Evolutionary conservation across 2,888 invertebrate genomes (phyloP).

Genomic region (Poecilobothrus nobilitatus): DNA sequence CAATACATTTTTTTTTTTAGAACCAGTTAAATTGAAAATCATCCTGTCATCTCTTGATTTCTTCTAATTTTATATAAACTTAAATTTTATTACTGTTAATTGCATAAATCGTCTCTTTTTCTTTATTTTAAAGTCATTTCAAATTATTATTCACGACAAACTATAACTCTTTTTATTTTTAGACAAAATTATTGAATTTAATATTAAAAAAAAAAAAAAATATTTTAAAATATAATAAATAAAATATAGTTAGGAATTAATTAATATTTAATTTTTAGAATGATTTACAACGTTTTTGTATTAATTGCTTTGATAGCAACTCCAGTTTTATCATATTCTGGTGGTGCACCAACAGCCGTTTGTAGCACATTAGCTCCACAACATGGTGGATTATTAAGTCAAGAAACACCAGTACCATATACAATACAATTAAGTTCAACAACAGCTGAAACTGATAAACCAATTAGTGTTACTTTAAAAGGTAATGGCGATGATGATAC

Average conservation of each 20-base stretch:
- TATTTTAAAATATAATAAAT: too few species aligned
- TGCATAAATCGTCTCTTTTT: too few species aligned
- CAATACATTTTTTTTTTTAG: too few species aligned
- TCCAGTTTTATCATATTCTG: constrained; percentile 45
- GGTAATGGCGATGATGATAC: constrained; percentile 43
- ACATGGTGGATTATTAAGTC: constrained; percentile 44
- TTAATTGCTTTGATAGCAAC: constrained; percentile 29
- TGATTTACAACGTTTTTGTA: constrained; percentile 33
- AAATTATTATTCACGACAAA: too few species aligned
- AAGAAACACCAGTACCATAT: constrained; percentile 49
- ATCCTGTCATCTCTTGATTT: too few species aligned
- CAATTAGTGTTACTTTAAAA: constrained; percentile 44
- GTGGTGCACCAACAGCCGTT: constrained; percentile 55
- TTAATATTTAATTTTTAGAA: constrained; percentile 19
- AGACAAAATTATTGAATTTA: too few species aligned
- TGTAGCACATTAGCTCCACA: constrained; percentile 61
- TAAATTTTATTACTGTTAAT: too few species aligned
- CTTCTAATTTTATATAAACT: too few species aligned
- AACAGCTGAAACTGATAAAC: constrained; percentile 42
- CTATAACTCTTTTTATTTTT: too few species aligned
- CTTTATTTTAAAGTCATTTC: too few species aligned
- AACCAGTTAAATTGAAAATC: too few species aligned
- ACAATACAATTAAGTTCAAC: constrained; percentile 40
- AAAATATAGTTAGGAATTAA: background rate
- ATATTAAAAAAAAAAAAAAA: too few species aligned